These are phyloP conservation scores for Anarhynchus alexandrinus DNA, from an alignment of 2,113 vertebrate species.

Conservation along the genomic window DNA sequence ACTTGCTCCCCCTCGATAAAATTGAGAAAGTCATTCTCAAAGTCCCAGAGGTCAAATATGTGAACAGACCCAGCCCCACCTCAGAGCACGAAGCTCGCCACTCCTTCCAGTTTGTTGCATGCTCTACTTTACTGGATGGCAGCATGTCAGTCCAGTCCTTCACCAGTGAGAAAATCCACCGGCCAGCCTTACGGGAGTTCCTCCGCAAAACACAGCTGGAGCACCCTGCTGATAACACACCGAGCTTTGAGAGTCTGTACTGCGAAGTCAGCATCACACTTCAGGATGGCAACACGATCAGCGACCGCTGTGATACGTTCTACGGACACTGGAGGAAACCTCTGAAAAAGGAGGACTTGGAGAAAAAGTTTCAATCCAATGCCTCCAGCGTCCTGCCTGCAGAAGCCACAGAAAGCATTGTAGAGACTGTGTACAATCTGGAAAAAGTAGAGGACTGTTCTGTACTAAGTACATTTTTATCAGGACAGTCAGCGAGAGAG, in stretches of 20 bases:
- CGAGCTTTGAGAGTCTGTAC: constrained; percentile 90
- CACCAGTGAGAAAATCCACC: constrained; percentile 43
- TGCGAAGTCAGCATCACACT: constrained; percentile 74
- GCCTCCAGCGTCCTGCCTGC: constrained; percentile 62
- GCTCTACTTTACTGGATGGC: constrained; percentile 82
- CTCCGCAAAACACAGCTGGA: constrained; percentile 79
- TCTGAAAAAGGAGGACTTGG: constrained; percentile 79
- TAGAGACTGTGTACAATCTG: constrained; percentile 73
- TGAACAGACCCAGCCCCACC: constrained; percentile 81
- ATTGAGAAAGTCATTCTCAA: constrained; percentile 76
- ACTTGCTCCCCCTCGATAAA: constrained; percentile 55
- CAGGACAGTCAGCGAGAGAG: constrained; percentile 7
- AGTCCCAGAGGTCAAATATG: constrained; percentile 84
- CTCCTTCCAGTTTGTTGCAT: constrained; percentile 91
- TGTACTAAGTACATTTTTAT: constrained; percentile 72
- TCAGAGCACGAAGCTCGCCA: constrained; percentile 91
- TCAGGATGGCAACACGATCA: constrained; percentile 15
- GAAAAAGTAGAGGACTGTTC: constrained; percentile 80
- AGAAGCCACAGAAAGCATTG: constrained; percentile 75
- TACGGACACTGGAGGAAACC: constrained; percentile 95
- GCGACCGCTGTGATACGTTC: constrained; percentile 79
- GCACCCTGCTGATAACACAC: constrained; percentile 80
- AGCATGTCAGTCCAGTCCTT: constrained; percentile 77
- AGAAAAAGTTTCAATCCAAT: constrained; percentile 83
- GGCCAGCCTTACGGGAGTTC: constrained; percentile 72